phyloP scores from a whole-genome alignment of 1,140 invertebrate genomes.

The Drosophila leontia region DNA sequence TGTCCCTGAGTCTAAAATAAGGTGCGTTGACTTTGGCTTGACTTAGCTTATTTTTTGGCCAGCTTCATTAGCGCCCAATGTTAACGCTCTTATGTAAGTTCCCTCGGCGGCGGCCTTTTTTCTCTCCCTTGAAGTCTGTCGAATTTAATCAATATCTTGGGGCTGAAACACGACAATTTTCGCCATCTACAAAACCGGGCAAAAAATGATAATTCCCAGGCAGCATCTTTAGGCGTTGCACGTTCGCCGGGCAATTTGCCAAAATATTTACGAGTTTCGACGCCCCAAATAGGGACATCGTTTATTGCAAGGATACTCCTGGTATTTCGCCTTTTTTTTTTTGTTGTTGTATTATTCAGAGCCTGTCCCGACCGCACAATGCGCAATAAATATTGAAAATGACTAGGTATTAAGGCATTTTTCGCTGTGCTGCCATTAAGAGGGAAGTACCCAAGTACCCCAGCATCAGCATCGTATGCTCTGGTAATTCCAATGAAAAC shows the following conservation, averaged over 20 bases:
- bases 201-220: conserved; percentile 51
- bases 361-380: conserved; percentile 36
- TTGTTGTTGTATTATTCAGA: conserved; percentile 4
- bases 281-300: conserved; percentile 62
- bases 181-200: conserved; percentile 46
- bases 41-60: conserved; percentile 17
- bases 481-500: conserved; percentile 66
- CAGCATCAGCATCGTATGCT: conserved; percentile 8
- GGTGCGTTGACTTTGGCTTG: conserved; percentile 16
- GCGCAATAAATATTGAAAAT: conserved; percentile 77
- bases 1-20: conserved; percentile 11
- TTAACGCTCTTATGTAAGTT: conserved; percentile 41
- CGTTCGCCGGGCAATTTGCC: conserved; percentile 72
- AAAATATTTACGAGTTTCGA: conserved; percentile 78
- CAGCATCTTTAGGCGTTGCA: conserved; percentile 53
- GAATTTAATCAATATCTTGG: conserved; percentile 69
- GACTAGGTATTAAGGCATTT: conserved; percentile 52
- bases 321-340: conserved; percentile 2
- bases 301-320: conserved; percentile 41
- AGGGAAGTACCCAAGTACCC: conserved; percentile 28
- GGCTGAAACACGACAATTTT: conserved; percentile 46
- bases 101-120: not conserved
- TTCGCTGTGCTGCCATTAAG: conserved; percentile 45
- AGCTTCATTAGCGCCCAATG: conserved; percentile 62
- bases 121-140: conserved; percentile 6